Evolutionary conservation across 1,140 invertebrate genomes (phyloP), one percentile per base, ranked within the genome.

Genomic region (Anastrepha ludens): DNA sequence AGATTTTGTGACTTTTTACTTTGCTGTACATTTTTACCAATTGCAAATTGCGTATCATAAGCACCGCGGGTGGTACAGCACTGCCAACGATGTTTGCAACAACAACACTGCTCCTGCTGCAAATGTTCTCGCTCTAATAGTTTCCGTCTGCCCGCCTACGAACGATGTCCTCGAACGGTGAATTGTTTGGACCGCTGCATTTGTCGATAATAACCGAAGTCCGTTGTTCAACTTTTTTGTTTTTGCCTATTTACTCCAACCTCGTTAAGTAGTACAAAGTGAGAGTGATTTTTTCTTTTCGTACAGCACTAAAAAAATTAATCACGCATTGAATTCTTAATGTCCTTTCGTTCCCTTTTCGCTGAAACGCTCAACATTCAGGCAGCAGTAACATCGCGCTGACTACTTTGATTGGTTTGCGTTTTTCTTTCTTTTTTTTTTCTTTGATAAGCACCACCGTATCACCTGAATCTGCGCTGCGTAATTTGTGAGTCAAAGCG

Each of bases 401-500:
- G 50, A 55, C 50, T 55, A 11, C 11, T 55, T 55, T 11, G 50
- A 55, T 55, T 55, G 50, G 50, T 55, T 55, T 55, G 50, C 50
- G 6, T 2, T 55, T 15, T 29, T 29, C 29, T 29, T 29, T 0
- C 1, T 29, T 29, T 29, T 29, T 29, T 29, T 0, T 29, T 62
- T 17, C 60, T 13, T 1, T 17, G 60, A n/a, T 62, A 62, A n/a
- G 60, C n/a, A 55, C 6, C 74, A 81, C 7, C 47, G 15, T 4
- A 47, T 87, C 86, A 86, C 85, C 60, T 86, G 55, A 11, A 60
- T 3, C n/a, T 50, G 64, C 44, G 47, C 29, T 15, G 59, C 3
- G 17, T 74, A 87, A 87, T 70, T 87, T 87, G 86, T 87, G 65
- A 1, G 55, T 17, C 62, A 1, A 55, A 74, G 65, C 86, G 86